Evolutionary conservation across 2,888 invertebrate genomes (phyloP).

Genomic region (Hypselothyrea guttata): DNA sequence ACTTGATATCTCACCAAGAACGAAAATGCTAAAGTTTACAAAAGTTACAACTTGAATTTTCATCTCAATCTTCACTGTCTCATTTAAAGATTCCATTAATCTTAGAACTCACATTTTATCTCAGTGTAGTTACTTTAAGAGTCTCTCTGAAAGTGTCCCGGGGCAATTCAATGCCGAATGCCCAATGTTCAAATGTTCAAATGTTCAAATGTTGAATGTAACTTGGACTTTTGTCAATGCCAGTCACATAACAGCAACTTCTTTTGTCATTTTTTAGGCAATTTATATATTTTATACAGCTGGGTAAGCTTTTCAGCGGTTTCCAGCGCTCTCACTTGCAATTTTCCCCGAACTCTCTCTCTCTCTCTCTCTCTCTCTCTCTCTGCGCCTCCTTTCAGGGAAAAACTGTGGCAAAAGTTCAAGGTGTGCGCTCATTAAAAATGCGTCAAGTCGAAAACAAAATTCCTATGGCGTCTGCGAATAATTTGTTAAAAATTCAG

Average conservation of each 20-base stretch:
- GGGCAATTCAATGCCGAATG: too few species aligned
- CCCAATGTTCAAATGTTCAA: too few species aligned
- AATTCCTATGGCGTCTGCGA: slow-evolving; percentile 48
- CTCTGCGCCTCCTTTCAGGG: background rate
- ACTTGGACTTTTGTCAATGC: slow-evolving; percentile 49
- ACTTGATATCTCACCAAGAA: too few species aligned
- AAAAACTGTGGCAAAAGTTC: slow-evolving; percentile 43
- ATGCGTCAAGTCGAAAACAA: slow-evolving; percentile 47
- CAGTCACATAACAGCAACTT: slow-evolving; percentile 44
- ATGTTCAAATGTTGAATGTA: too few species aligned
- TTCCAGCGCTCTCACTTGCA: slow-evolving; percentile 19
- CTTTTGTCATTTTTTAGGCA: slow-evolving; percentile 54
- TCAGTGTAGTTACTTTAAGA: too few species aligned
- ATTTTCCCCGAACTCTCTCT: too few species aligned
- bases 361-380: background rate
- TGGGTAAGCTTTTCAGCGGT: slow-evolving; percentile 61
- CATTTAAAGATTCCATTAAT: too few species aligned
- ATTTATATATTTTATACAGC: slow-evolving; percentile 73
- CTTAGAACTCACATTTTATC: too few species aligned
- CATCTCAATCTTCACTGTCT: too few species aligned
- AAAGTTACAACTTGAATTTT: too few species aligned
- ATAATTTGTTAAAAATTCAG: slow-evolving; percentile 68
- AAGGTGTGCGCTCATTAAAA: slow-evolving; percentile 63
- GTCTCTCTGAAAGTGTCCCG: too few species aligned
- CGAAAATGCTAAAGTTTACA: too few species aligned